Evolutionary conservation across 2,113 vertebrate genomes (phyloP).

Genomic region (Rousettus leschenaultii): DNA sequence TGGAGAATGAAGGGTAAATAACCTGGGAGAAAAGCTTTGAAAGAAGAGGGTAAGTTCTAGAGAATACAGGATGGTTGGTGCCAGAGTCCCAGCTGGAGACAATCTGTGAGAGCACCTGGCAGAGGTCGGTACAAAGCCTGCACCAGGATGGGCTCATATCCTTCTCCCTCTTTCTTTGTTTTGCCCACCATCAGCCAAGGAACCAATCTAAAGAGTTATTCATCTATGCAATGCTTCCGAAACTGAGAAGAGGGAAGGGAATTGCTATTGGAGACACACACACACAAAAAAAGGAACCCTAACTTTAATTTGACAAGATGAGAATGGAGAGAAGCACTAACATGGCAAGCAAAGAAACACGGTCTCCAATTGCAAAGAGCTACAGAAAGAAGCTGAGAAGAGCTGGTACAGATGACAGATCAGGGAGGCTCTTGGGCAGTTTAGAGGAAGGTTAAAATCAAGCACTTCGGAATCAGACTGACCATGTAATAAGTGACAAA

Average conservation of each 20-base stretch:
- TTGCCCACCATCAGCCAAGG: not conserved
- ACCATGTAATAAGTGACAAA: not conserved
- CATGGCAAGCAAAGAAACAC: not conserved
- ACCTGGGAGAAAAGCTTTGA: not conserved
- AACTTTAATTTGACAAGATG: not conserved
- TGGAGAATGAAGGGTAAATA: not conserved
- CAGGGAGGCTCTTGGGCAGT: not conserved
- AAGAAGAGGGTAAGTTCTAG: not conserved
- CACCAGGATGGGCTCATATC: not conserved
- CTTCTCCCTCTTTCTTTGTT: not conserved
- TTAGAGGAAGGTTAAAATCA: not conserved
- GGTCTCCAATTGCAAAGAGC: not conserved
- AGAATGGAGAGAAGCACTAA: not conserved
- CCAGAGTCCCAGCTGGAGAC: fast-evolving
- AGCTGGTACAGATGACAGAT: not conserved
- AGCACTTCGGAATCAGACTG: not conserved
- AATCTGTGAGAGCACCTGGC: not conserved
- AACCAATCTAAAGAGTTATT: not conserved
- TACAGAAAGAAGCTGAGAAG: not conserved
- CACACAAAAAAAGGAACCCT: not conserved
- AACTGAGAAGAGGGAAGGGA: not conserved
- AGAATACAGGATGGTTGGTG: not conserved
- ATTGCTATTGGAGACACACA: not conserved
- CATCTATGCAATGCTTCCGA: not conserved
- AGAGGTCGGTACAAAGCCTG: fast-evolving